Evolutionary conservation across 2,797 vertebrate species (phyloP).

Genomic region (Nannoperca australis): DNA sequence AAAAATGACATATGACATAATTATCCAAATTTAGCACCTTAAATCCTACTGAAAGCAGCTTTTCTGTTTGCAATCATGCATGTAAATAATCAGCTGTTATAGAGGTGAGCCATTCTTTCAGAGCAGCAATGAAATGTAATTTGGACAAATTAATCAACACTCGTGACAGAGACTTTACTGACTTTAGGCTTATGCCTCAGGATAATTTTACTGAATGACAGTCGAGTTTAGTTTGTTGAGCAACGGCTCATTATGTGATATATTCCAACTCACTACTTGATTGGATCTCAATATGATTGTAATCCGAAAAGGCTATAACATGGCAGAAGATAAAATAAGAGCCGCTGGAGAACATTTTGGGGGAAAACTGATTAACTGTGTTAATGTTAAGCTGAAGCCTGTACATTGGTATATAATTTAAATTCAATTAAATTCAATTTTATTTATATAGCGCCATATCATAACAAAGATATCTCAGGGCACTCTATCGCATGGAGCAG

Average conservation of each 20-base stretch:
- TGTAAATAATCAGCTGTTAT: slow-evolving; percentile 79
- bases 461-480: too few relatives aligned
- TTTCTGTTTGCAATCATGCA: slow-evolving; percentile 55
- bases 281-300: slow-evolving; percentile 38
- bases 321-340: too few relatives aligned
- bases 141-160: slow-evolving; percentile 80
- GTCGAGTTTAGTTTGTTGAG: slow-evolving; percentile 18
- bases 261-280: slow-evolving; percentile 52
- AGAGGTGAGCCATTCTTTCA: slow-evolving; percentile 58
- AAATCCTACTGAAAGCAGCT: slow-evolving; percentile 53
- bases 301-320: slow-evolving; percentile 26
- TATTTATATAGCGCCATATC: too few relatives aligned
- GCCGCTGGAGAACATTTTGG: too few relatives aligned
- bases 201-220: slow-evolving; percentile 68
- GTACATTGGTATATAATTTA: too few relatives aligned
- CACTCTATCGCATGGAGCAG: too few relatives aligned
- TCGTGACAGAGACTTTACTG: slow-evolving; percentile 70
- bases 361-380: too few relatives aligned
- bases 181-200: slow-evolving; percentile 59
- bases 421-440: too few relatives aligned
- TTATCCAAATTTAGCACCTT: slow-evolving; percentile 54
- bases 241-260: slow-evolving; percentile 51
- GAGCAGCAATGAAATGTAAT: slow-evolving; percentile 61
- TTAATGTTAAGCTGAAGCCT: too few relatives aligned
- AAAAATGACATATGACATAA: slow-evolving; percentile 41